phyloP scores from a whole-genome alignment of 2,797 vertebrate species.

The Rousettus madagascariensis region DNA sequence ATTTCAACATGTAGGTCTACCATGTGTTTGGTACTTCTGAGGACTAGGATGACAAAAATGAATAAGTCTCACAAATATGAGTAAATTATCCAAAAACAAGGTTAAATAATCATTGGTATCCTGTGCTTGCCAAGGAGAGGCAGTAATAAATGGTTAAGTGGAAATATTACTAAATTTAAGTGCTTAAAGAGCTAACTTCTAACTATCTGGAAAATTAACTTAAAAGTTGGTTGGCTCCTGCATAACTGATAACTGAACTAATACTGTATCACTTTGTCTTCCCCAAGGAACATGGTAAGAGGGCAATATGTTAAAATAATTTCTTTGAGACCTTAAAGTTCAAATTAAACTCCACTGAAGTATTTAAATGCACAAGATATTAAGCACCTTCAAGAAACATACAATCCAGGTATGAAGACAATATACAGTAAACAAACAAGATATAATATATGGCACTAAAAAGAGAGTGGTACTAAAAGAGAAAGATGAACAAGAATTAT shows the following conservation, averaged over 20 bases:
- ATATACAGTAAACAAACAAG: neutral
- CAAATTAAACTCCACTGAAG: neutral
- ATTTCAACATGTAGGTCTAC: neutral
- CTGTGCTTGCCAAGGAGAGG: neutral
- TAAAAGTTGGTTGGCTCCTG: neutral
- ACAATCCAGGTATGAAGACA: neutral
- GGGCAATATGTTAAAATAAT: neutral
- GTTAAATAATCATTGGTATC: slow-evolving; percentile 14
- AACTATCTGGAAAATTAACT: neutral
- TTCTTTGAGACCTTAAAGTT: neutral
- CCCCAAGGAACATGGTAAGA: neutral
- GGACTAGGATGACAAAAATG: slow-evolving; percentile 39
- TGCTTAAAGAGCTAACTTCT: neutral
- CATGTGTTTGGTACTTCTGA: neutral
- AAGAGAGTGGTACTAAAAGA: neutral
- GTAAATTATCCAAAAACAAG: slow-evolving; percentile 46
- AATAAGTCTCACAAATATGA: slow-evolving; percentile 51
- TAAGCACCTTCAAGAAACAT: neutral
- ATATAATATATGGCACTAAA: neutral
- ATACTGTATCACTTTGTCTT: neutral
- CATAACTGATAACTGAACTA: neutral
- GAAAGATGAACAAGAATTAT: neutral
- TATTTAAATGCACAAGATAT: neutral
- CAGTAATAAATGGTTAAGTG: neutral
- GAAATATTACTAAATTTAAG: neutral